Evolutionary conservation across 2,888 invertebrate species (phyloP).

Genomic region (Parasteatoda lunata): DNA sequence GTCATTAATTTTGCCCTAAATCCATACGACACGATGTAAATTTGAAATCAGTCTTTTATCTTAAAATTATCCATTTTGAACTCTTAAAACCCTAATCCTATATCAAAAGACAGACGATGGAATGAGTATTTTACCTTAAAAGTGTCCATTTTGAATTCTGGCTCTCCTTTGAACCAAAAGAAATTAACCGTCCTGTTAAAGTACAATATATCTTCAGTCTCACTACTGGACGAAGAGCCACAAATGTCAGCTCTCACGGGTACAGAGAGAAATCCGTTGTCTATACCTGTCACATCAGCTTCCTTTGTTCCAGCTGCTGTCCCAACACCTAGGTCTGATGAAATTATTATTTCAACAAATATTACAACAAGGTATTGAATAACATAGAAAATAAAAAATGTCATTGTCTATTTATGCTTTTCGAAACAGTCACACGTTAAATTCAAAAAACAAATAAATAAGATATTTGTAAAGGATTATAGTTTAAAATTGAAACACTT

Average conservation of each 20-base stretch:
- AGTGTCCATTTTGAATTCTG: constrained; percentile 27
- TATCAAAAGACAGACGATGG: neutral
- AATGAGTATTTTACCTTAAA: constrained; percentile 28
- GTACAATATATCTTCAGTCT: neutral
- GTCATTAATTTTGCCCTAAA: too few relatives aligned
- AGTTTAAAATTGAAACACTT: too few relatives aligned
- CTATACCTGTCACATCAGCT: constrained; percentile 12
- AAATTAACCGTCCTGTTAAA: constrained; percentile 17
- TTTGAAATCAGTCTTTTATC: neutral
- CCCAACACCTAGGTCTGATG: constrained; percentile 5
- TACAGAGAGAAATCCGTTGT: constrained; percentile 27
- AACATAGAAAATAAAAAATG: too few relatives aligned
- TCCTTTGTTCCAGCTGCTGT: constrained; percentile 33
- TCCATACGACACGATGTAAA: too few relatives aligned
- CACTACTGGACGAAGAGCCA: neutral
- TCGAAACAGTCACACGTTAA: too few relatives aligned
- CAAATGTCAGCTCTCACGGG: neutral
- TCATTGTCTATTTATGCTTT: too few relatives aligned
- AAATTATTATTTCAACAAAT: neutral
- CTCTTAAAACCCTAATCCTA: neutral
- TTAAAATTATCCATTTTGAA: neutral
- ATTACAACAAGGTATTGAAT: neutral
- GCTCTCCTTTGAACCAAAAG: constrained; percentile 53
- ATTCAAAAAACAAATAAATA: too few relatives aligned
- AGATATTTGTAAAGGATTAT: too few relatives aligned